phyloP scores from a whole-genome alignment of 1,140 invertebrate species.

The Cyrtorhinus lividipennis region DNA sequence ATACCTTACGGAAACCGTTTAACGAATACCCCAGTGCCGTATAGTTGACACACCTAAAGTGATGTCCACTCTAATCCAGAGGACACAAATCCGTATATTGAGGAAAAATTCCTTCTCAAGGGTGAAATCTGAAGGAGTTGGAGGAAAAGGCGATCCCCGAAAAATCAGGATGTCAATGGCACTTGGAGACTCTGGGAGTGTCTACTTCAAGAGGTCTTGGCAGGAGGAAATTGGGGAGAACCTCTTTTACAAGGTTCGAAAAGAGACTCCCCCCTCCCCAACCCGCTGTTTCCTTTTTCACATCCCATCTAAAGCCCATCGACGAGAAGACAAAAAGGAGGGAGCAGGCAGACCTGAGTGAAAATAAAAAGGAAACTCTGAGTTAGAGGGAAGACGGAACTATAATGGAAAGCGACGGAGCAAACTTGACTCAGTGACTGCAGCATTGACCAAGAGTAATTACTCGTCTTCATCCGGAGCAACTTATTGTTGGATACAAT shows the following conservation, averaged over 20 bases:
- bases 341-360: neutral
- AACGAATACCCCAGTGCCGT: too few relatives aligned
- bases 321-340: neutral
- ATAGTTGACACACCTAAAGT: too few relatives aligned
- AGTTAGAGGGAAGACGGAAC: neutral
- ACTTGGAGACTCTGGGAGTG: neutral
- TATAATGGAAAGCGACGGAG: neutral
- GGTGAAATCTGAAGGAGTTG: neutral
- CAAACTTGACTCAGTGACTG: neutral
- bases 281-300: neutral
- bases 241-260: neutral
- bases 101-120: neutral
- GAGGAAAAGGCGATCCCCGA: neutral
- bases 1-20: too few relatives aligned
- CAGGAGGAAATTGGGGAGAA: neutral
- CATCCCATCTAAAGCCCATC: neutral
- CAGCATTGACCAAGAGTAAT: neutral
- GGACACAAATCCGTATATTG: too few relatives aligned
- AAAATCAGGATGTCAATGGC: neutral
- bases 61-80: too few relatives aligned
- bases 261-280: neutral
- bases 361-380: neutral
- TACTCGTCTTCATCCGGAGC: neutral
- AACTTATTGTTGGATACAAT: neutral
- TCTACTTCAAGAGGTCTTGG: neutral